phyloP scores from a whole-genome alignment of 1,140 invertebrate genomes.

The Drosophila santomea region DNA sequence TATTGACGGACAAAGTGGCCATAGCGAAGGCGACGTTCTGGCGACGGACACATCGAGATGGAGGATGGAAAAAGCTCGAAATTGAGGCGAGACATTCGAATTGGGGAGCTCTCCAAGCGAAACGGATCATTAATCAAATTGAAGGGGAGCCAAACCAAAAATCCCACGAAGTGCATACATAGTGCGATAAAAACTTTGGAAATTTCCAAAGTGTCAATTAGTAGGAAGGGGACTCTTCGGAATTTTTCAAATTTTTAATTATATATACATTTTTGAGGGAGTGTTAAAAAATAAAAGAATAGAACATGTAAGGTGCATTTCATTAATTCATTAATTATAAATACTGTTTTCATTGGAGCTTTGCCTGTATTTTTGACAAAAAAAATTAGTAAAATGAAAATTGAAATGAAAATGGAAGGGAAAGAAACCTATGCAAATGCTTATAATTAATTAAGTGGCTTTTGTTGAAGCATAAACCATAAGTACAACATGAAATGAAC shows the following conservation, averaged over 20 bases:
- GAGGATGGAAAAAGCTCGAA: slow-evolving; percentile 12
- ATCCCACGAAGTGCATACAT: background rate
- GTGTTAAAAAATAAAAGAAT: too few species aligned
- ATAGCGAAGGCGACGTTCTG: slow-evolving; percentile 51
- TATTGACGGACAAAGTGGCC: slow-evolving; percentile 76
- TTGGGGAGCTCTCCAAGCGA: slow-evolving; percentile 32
- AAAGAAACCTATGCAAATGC: too few species aligned
- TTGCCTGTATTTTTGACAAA: too few species aligned
- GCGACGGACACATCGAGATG: slow-evolving; percentile 36
- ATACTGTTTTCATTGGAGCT: too few species aligned
- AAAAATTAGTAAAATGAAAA: too few species aligned
- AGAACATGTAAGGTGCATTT: too few species aligned
- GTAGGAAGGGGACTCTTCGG: background rate
- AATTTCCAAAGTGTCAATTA: background rate
- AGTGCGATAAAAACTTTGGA: background rate
- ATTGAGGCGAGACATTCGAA: slow-evolving; percentile 24
- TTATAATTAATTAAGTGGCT: too few species aligned
- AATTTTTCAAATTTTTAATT: background rate
- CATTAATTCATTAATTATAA: too few species aligned
- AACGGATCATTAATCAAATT: slow-evolving; percentile 43
- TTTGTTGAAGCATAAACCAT: background rate
- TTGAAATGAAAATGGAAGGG: too few species aligned
- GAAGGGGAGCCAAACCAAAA: slow-evolving; percentile 27
- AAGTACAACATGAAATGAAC: background rate
- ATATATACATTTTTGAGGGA: too few species aligned